Conservation (phyloP, 2,797 vertebrate genomes). For the Fringilla coelebs region DNA sequence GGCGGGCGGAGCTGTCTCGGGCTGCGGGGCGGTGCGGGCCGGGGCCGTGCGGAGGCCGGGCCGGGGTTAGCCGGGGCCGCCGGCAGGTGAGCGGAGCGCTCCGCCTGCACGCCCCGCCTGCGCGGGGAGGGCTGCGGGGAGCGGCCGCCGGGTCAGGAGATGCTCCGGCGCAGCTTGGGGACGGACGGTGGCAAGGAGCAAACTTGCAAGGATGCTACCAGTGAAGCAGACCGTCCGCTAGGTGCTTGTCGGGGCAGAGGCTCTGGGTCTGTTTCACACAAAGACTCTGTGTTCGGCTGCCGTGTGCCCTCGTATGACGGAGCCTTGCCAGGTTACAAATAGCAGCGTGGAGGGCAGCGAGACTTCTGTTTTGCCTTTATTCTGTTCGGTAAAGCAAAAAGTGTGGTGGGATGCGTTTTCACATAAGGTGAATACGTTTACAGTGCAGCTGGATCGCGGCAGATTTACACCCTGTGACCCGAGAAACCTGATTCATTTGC, state of each 20-base stretch:
- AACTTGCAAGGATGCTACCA: rapidly evolving
- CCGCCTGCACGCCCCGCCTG: background rate
- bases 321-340: background rate
- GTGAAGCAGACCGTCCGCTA: rapidly evolving
- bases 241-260: background rate
- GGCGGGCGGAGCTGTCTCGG: background rate
- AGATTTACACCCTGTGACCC: background rate
- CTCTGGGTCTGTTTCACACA: no score
- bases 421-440: rapidly evolving
- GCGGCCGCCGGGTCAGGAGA: rapidly evolving
- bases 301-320: background rate
- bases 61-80: background rate
- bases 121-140: background rate
- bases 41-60: background rate
- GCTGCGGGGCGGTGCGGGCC: background rate
- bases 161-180: background rate
- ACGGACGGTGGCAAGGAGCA: rapidly evolving
- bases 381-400: no score
- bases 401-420: background rate
- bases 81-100: background rate
- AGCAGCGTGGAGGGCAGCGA: background rate
- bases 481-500: background rate
- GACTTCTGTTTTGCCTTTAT: background rate
- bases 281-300: rapidly evolving
- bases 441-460: background rate